phyloP scores from a whole-genome alignment of 2,797 vertebrate species.

The Danio kyathit region DNA sequence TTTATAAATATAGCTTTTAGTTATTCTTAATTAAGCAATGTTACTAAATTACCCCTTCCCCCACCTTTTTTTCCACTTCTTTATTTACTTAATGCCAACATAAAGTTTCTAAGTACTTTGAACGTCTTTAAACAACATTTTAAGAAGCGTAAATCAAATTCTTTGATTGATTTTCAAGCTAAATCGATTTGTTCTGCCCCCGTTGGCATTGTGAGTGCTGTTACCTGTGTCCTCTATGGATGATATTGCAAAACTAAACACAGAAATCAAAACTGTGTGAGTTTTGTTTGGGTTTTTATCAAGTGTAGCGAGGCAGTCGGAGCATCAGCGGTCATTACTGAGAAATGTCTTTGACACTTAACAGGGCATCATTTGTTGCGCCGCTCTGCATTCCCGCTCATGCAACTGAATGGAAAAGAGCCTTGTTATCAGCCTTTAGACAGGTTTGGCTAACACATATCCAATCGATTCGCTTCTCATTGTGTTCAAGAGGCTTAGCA shows the following conservation, averaged over 20 bases:
- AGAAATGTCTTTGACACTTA: constrained; percentile 36
- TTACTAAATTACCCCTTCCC: background rate
- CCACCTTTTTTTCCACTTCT: background rate
- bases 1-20: too few relatives aligned
- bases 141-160: constrained; percentile 10
- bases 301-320: constrained; percentile 8
- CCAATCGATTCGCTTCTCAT: constrained; percentile 72
- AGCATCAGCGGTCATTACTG: constrained; percentile 28
- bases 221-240: background rate
- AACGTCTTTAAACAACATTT: constrained; percentile 29
- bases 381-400: constrained; percentile 21
- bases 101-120: background rate
- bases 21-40: constrained; percentile 49
- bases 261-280: background rate
- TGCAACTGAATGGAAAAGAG: constrained; percentile 53
- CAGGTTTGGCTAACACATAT: constrained; percentile 74
- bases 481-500: constrained; percentile 77
- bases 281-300: background rate
- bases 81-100: background rate
- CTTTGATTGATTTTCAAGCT: constrained; percentile 5
- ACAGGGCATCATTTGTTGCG: constrained; percentile 29
- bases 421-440: constrained; percentile 76
- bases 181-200: constrained; percentile 1
- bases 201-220: background rate
- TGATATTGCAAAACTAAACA: background rate